Evolutionary conservation across 2,888 invertebrate species (phyloP), one percentile per base, ranked within the genome.

Genomic region (Aleiodes testaceus): DNA sequence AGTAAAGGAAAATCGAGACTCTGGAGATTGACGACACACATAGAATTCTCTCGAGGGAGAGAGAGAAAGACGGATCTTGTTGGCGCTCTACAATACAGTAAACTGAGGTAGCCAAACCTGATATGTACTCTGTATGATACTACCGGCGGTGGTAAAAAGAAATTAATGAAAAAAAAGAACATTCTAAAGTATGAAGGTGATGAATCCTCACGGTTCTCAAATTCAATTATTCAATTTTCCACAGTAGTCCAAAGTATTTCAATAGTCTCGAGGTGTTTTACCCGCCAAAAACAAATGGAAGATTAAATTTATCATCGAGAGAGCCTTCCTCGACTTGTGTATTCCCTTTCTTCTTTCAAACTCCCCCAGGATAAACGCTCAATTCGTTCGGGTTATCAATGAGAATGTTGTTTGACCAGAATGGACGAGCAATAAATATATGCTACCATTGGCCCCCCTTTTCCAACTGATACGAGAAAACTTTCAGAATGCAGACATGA

Each of bases 391-490:
- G 52, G 52, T 52, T 52, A 52, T 52, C 52, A 16, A 16, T 59
- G 44, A 80, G 80, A 81, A 81, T 81, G 80, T 75, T 76, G 79
- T 79, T 79, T 72, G 72, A 78, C 78, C 77, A 66, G 72, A 77
- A 72, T 59, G 76, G 70, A 77, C 71, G 72, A 79, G 73, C 72
- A 76, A 78, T 79, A 82, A 82, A 81, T 79, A 82, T 79, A 72
- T 53, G 68, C 79, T 78, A 77, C 78, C 77, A 59, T 26, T 53
- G 26, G 26, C 5, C 3, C 20, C 22, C 22, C 47, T 61, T 61
- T 12, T n/a, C n/a, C 68, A 16, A 36, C 59, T 59, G 69, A 70
- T 73, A 73, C 14, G 9, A 22, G 30, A 12, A 36, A 50, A 36
- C 44, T 36, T 52, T 66, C 50, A 72, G 75, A 79, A 80, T 80